A percentile compares a stretch with the other conserved stretches of the same genome.
These are phyloP conservation scores for Andrena haemorrhoa DNA, from an alignment of 2,888 invertebrate genomes.

Conservation along the genomic window DNA sequence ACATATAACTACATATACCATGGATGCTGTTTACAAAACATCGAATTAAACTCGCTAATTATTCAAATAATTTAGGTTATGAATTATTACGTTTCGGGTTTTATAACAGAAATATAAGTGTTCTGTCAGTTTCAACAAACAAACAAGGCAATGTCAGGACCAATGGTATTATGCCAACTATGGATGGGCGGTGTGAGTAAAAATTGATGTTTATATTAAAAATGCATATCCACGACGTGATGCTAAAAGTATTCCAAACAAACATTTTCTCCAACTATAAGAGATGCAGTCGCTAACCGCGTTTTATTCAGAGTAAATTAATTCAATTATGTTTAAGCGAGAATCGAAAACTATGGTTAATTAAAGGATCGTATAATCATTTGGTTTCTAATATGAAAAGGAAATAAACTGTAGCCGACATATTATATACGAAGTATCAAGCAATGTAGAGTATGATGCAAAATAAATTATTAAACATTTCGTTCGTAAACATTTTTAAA, in stretches of 20 bases:
- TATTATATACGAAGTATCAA: too few species aligned
- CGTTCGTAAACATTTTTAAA: too few species aligned
- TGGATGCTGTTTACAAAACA: background rate
- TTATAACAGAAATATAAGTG: slow-evolving; percentile 22
- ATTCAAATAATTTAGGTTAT: slow-evolving; percentile 1
- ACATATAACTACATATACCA: background rate
- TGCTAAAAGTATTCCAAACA: background rate
- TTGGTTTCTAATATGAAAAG: too few species aligned
- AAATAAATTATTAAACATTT: too few species aligned
- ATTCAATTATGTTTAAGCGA: too few species aligned
- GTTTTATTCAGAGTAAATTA: too few species aligned
- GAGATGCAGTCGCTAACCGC: background rate
- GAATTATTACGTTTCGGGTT: slow-evolving; percentile 21
- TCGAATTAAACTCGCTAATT: background rate
- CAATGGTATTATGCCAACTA: slow-evolving; percentile 88
- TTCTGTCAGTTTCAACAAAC: slow-evolving; percentile 41
- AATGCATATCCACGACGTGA: background rate
- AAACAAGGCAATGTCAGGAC: slow-evolving; percentile 76
- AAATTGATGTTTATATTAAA: slow-evolving; percentile 32
- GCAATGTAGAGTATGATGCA: too few species aligned
- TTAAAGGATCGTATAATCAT: too few species aligned
- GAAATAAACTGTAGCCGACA: too few species aligned
- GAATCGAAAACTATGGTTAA: too few species aligned
- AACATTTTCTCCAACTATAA: background rate
- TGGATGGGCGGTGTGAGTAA: slow-evolving; percentile 96